Base-by-base conservation (phyloP, 2,113 vertebrate species). In the Enhydra lutris region DNA sequence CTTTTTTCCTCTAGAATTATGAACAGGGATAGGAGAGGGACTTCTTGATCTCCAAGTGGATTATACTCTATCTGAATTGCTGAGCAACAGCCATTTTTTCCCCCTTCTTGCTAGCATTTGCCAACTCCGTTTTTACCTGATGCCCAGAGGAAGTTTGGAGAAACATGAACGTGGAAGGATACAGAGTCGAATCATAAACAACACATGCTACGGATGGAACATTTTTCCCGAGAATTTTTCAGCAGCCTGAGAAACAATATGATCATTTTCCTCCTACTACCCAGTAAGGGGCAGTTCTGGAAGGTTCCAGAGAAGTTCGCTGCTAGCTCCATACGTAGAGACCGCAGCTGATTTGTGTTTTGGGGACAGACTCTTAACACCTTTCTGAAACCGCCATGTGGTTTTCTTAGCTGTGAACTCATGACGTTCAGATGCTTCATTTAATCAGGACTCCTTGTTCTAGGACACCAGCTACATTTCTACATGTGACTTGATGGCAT, bases 401-500 rank as follows among this genome's bases (percentile, higher is more conserved):
- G 69, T 29, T 79, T 57, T 83, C 82, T 79, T 61, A 95, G 82
- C 96, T 83, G 93, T 34, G 74, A 94, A 69, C 89, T 29, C 82
- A 34, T 3, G 55, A 89, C 1, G 42, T 85, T 89, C 82, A 31
- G 36, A 79, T 0, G 71, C 79, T 36, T 47, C 47, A 4, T 59
- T 11, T 47, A 55, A 65, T 92, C 52, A 15, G 94, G 69, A 94
- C 95, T 89, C 45, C 12, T 6, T 0, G 52, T 94, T 95, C 95
- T 50, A 45, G 95, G 85, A 92, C 47, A 52, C 84, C 98, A 94
- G 86, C 95, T 93, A 67, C 96, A 63, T 80, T 47, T n/a, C 50
- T n/a, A 74, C 76, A 39, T 67, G 5, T 73, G 76, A 95, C 65
- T 79, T 55, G 12, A n/a, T 1, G 50, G 63, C 52, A 15, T 0